These are phyloP conservation scores for Anabacerthia variegaticeps DNA, from an alignment of 2,797 vertebrate species.

Conservation along the genomic window DNA sequence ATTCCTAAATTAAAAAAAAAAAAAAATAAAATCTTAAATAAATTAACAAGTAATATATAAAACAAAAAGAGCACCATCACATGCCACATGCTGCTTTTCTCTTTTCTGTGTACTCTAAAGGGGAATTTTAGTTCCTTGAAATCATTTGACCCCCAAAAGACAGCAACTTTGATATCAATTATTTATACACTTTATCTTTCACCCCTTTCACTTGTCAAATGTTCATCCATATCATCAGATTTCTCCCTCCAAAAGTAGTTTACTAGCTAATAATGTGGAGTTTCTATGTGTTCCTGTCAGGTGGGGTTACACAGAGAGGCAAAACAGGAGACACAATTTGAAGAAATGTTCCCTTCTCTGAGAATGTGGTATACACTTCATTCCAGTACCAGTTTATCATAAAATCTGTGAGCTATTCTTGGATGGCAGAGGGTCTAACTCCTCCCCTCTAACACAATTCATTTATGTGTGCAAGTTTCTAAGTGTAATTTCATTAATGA, in stretches of 20 bases:
- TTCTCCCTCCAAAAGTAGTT: neutral
- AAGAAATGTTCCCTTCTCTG: neutral
- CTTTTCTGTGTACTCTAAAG: neutral
- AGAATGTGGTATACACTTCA: neutral
- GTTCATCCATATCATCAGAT: neutral
- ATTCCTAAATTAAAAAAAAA: neutral
- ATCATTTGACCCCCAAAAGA: neutral
- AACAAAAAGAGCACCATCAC: neutral
- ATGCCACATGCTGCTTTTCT: neutral
- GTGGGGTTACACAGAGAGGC: neutral
- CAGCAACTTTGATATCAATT: neutral
- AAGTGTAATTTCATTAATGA: neutral
- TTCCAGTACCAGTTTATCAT: neutral
- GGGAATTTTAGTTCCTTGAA: neutral
- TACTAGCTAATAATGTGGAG: neutral
- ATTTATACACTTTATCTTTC: neutral
- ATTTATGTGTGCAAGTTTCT: neutral
- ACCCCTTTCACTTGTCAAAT: neutral
- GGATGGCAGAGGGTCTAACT: neutral
- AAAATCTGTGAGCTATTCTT: neutral
- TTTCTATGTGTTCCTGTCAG: neutral
- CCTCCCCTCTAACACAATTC: neutral
- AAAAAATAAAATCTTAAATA: neutral
- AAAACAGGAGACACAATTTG: neutral
- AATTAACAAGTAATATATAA: neutral